These are phyloP conservation scores for Polyommatus icarus DNA, from an alignment of 2,888 invertebrate genomes.

Conservation along the genomic window DNA sequence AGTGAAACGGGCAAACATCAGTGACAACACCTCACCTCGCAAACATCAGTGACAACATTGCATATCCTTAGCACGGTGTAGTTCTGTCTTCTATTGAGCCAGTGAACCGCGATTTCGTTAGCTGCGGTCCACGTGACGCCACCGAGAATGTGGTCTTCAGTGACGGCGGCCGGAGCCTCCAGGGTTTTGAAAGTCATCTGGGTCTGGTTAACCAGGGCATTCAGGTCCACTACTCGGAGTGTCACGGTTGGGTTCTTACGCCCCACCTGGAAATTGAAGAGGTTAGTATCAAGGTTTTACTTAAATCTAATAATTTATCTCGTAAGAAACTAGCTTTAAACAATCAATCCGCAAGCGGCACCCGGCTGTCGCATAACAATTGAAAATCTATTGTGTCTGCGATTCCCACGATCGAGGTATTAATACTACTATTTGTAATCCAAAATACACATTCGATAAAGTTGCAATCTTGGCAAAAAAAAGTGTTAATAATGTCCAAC, in stretches of 20 bases:
- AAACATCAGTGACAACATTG: conserved; percentile 55
- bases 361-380: too few species aligned
- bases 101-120: conserved; percentile 84
- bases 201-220: conserved; percentile 47
- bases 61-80: conserved; percentile 82
- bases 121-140: conserved; percentile 87
- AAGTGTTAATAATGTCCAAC: too few species aligned
- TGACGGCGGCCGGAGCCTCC: conserved; percentile 75
- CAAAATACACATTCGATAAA: too few species aligned
- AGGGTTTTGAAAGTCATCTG: conserved; percentile 50
- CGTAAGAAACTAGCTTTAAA: too few species aligned
- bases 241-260: conserved; percentile 86
- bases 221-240: conserved; percentile 82
- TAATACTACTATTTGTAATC: too few species aligned
- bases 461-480: too few species aligned
- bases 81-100: conserved; percentile 94
- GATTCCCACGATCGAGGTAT: too few species aligned
- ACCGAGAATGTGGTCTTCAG: conserved; percentile 84
- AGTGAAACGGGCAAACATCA: too few species aligned
- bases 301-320: neutral
- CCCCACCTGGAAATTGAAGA: conserved; percentile 76
- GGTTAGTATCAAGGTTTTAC: neutral
- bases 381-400: too few species aligned
- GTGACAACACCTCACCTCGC: conserved; percentile 62
- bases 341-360: too few species aligned